Evolutionary conservation across 2,888 invertebrate genomes (phyloP), one percentile per base, ranked within the genome.

Genomic region (Allacma fusca): DNA sequence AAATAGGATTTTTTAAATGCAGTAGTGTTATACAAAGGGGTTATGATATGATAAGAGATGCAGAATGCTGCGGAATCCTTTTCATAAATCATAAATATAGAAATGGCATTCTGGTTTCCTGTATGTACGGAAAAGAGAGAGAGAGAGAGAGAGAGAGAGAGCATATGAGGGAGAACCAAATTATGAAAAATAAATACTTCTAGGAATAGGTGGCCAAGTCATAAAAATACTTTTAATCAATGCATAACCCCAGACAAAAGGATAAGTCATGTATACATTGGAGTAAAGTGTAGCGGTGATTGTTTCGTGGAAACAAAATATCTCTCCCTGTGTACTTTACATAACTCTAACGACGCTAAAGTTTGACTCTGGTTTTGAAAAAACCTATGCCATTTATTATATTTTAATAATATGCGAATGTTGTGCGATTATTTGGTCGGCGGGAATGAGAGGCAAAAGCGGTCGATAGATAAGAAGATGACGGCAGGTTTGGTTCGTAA

Each of bases 381-480:
- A n/a, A 50, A 50, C 50, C 50, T 7, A 34, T 50, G 50, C 50
- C 50, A 50, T 50, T 50, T 50, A 50, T 50, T 50, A 50, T 50
- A 50, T 50, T 62, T 62, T 23, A 62, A 62, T 62, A 62, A 62
- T 62, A 64, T 70, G 70, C 44, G 21, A 70, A 50, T 40, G 50
- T 50, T 70, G 28, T 19, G 29, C 50, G 57, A 71, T 71, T 62
- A 44, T 59, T 72, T 72, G 44, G 59, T 73, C 59, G 29, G 73
- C 57, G 72, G 59, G 57, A 72, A 57, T 23, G 62, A 73, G 73
- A 40, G 73, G 59, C 57, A 59, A 24, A 23, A 28, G 29, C 73
- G 73, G 73, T 70, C 70, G 70, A 73, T 73, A 59, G 73, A 73
- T 72, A 59, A 57, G 44, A 70, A 40, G 72, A 72, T 62, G 73